Percentiles rank a stretch among this genome's conserved stretches.
These are phyloP conservation scores for Ceratitis capitata DNA, from an alignment of 1,140 invertebrate genomes.

Conservation along the genomic window DNA sequence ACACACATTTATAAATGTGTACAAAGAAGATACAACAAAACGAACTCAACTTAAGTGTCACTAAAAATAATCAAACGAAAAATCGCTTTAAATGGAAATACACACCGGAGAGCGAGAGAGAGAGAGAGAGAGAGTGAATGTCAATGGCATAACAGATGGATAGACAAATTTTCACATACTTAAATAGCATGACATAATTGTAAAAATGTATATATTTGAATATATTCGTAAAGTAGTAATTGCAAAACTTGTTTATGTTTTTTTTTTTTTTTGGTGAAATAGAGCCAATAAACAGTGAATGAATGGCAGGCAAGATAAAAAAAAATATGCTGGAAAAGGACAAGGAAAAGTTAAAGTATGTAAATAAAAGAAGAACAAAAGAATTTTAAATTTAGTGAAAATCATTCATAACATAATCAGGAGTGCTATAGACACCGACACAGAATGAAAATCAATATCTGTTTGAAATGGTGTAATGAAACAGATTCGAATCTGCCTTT, in stretches of 20 bases:
- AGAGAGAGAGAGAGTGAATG: background rate
- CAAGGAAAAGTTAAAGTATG: no score
- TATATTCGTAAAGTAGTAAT: no score
- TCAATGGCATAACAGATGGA: background rate
- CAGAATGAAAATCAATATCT: no score
- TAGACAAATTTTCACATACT: background rate
- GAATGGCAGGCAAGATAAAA: background rate
- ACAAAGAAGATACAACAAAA: background rate
- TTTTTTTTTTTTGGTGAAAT: background rate
- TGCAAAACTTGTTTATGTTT: background rate
- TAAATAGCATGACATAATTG: background rate
- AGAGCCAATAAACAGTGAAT: background rate
- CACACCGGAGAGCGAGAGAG: background rate
- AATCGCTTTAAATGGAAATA: no score
- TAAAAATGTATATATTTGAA: background rate
- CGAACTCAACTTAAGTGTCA: background rate
- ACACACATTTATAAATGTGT: no score
- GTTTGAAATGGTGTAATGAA: no score
- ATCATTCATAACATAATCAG: no score
- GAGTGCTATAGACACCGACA: no score
- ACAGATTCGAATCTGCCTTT: no score
- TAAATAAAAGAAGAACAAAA: no score
- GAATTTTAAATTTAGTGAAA: no score
- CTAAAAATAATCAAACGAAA: background rate
- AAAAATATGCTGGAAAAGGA: background rate